phyloP scores from a whole-genome alignment of 30 jellyfish, hydroid and myxozoan species.

The Cassiopea andromeda region DNA sequence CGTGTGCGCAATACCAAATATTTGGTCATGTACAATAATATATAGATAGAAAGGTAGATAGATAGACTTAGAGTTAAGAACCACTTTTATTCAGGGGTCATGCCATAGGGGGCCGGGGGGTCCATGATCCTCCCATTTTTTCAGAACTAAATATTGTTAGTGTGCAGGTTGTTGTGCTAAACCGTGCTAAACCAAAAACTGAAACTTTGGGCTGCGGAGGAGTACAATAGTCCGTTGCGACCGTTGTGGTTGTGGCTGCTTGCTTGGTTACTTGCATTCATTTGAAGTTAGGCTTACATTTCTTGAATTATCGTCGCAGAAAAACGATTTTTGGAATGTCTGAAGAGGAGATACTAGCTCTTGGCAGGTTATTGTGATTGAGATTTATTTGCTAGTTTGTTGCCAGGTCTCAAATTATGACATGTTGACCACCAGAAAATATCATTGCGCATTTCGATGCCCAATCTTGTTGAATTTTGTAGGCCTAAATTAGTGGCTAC shows the following conservation, averaged over 20 bases:
- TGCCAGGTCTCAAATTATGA: neutral
- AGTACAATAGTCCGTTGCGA: neutral
- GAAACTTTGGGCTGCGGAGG: too few species aligned
- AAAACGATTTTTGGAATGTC: neutral
- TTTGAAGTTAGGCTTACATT: neutral
- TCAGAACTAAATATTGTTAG: too few species aligned
- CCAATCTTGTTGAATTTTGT: neutral
- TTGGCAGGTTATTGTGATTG: neutral
- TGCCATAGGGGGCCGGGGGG: too few species aligned
- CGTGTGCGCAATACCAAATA: too few species aligned
- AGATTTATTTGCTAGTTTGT: neutral
- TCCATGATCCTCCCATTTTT: too few species aligned
- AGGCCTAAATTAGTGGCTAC: neutral
- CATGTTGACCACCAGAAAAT: neutral
- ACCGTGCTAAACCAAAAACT: too few species aligned
- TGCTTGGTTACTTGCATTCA: constrained; percentile 12
- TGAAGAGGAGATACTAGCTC: constrained; percentile 7
- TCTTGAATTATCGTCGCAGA: neutral
- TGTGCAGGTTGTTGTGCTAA: too few species aligned
- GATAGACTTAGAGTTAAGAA: too few species aligned
- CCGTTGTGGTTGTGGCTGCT: constrained; percentile 14
- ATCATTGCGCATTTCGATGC: neutral
- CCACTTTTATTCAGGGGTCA: too few species aligned
- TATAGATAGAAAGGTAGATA: too few species aligned
- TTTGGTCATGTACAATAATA: too few species aligned